These are phyloP conservation scores for Leuciscus waleckii DNA, from an alignment of 2,797 vertebrate species.

Conservation along the genomic window DNA sequence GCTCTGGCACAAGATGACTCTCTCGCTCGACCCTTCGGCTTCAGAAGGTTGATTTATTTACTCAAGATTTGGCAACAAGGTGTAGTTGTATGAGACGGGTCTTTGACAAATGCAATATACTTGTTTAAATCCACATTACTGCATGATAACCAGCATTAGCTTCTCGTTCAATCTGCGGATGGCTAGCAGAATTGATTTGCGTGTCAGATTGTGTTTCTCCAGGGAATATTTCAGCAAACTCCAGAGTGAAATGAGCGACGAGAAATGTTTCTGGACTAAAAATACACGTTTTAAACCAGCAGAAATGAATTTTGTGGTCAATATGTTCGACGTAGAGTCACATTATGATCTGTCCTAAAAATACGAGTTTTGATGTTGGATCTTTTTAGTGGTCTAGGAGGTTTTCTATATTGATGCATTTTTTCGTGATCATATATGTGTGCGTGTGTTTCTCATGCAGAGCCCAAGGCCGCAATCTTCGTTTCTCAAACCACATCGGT, in stretches of 20 bases:
- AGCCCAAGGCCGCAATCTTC: conserved; percentile 26
- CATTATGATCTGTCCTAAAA: neutral
- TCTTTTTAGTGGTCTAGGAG: neutral
- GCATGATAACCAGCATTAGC: neutral
- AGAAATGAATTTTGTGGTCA: neutral
- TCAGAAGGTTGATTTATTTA: neutral
- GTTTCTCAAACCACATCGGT: neutral
- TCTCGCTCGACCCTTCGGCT: neutral
- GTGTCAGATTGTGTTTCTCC: neutral
- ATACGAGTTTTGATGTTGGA: neutral
- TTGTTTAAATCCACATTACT: neutral
- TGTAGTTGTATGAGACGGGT: neutral
- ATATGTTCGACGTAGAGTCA: neutral
- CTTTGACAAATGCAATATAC: neutral
- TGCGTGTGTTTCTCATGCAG: neutral
- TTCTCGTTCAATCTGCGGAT: neutral
- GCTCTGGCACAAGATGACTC: neutral
- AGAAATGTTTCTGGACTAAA: neutral
- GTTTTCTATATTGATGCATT: neutral
- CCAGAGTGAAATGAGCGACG: neutral
- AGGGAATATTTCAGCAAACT: neutral
- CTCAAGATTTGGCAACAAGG: neutral
- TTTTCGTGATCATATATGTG: neutral
- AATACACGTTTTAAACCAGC: neutral
- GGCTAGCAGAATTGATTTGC: neutral